Percentiles rank a stretch among this genome's conserved stretches.
Evolutionary conservation across 2,888 invertebrate genomes (phyloP).

Genomic region (Nemotelus pantherinus): DNA sequence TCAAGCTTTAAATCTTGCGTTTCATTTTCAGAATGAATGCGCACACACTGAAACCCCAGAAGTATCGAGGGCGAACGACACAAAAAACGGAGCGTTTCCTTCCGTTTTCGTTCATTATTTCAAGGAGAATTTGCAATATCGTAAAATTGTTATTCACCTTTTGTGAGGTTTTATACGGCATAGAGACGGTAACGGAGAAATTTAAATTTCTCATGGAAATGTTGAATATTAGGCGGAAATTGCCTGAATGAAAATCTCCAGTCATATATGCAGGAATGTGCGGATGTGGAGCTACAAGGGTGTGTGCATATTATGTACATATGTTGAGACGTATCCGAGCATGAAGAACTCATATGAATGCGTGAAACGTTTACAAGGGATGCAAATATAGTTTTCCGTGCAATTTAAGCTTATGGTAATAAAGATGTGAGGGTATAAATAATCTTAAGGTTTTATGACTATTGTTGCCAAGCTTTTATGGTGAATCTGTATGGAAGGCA

Average conservation of each 20-base stretch:
- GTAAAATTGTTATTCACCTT: conserved; percentile 36
- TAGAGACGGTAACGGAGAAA: no score
- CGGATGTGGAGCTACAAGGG: no score
- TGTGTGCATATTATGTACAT: no score
- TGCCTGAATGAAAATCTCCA: conserved; percentile 16
- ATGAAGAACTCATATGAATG: background rate
- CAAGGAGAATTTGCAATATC: conserved; percentile 22
- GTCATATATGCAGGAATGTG: background rate
- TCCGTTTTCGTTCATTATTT: conserved; percentile 23
- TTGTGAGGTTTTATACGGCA: background rate
- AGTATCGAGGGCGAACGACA: background rate
- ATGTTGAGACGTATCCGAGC: no score
- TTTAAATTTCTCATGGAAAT: no score
- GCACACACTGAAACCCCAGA: background rate
- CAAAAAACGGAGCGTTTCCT: conserved; percentile 7
- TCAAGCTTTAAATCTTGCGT: conserved; percentile 34
- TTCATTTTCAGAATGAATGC: conserved; percentile 38
- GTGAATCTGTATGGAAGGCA: no score
- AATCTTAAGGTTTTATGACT: background rate
- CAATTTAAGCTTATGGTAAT: conserved; percentile 37
- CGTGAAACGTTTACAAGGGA: conserved; percentile 13
- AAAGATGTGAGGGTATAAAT: conserved; percentile 13
- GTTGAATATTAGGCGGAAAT: conserved; percentile 31
- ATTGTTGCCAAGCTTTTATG: background rate
- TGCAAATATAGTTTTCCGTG: conserved; percentile 42